Evolutionary conservation across 2,797 vertebrate species (phyloP).

Genomic region (Phrynocephalus guinanensis): DNA sequence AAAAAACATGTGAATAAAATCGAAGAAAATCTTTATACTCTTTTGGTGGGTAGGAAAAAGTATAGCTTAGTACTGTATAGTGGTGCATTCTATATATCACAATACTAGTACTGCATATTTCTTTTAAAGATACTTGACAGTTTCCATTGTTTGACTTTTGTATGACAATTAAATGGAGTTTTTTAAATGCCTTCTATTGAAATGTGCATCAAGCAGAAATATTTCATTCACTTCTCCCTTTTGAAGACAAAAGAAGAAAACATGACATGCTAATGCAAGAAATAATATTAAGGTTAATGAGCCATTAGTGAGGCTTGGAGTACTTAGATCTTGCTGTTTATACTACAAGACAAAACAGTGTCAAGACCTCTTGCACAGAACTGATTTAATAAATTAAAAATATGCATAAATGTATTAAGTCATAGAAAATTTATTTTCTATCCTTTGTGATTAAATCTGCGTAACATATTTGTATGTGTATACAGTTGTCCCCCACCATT

Average conservation of each 20-base stretch:
- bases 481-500: too few relatives aligned
- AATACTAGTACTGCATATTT: constrained; percentile 14
- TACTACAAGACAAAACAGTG: not conserved
- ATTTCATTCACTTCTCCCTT: not conserved
- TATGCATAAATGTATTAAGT: not conserved
- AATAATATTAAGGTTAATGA: not conserved
- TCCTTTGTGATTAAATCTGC: not conserved
- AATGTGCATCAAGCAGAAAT: constrained; percentile 10
- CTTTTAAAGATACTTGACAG: constrained; percentile 22
- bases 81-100: not conserved
- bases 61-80: constrained; percentile 17
- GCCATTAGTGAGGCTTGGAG: not conserved
- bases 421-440: not conserved
- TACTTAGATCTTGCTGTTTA: not conserved
- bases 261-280: not conserved
- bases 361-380: not conserved
- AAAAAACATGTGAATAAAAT: constrained; percentile 20
- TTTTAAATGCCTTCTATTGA: constrained; percentile 31
- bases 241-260: not conserved
- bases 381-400: not conserved
- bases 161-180: constrained; percentile 38
- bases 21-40: constrained; percentile 36
- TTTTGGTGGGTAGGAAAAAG: constrained; percentile 23
- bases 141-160: not conserved
- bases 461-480: not conserved